Percentiles rank a stretch among this genome's conserved stretches.
phyloP scores from a whole-genome alignment of 2,797 vertebrate species.

The Columba guinea region DNA sequence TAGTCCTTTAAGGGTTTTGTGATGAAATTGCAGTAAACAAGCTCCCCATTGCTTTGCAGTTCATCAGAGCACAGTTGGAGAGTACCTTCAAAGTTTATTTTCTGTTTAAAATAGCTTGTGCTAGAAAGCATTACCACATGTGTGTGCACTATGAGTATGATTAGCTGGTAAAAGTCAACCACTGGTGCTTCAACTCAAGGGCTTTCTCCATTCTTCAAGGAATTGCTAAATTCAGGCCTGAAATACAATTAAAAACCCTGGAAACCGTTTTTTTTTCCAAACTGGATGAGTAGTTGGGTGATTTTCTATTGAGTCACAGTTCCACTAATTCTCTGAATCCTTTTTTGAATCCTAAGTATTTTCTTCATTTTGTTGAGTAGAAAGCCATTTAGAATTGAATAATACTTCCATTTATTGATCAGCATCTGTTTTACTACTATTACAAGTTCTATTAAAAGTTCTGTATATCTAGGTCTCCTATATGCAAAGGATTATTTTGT shows the following conservation, averaged over 20 bases:
- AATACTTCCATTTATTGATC: neutral
- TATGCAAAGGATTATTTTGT: neutral
- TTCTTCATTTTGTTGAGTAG: neutral
- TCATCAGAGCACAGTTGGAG: constrained; percentile 74
- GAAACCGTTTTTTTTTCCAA: constrained; percentile 21
- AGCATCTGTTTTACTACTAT: neutral
- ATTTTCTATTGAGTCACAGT: constrained; percentile 46
- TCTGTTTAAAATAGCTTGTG: constrained; percentile 58
- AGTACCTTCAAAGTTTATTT: constrained; percentile 62
- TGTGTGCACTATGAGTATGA: constrained; percentile 28
- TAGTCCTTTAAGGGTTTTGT: constrained; percentile 44
- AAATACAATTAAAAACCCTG: constrained; percentile 55
- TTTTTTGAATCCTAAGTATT: constrained; percentile 8
- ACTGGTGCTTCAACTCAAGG: constrained; percentile 55
- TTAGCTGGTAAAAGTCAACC: constrained; percentile 56
- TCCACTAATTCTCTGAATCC: neutral
- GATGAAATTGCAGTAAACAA: constrained; percentile 68
- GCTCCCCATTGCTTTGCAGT: constrained; percentile 62
- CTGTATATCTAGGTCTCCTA: neutral
- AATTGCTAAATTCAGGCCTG: constrained; percentile 41
- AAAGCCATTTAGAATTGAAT: neutral
- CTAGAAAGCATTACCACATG: constrained; percentile 44
- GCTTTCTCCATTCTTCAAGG: constrained; percentile 32
- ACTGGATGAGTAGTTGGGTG: constrained; percentile 8
- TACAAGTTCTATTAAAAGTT: neutral